Conservation (phyloP, 2,113 vertebrate species). For the Trochalopteron elliotii region DNA sequence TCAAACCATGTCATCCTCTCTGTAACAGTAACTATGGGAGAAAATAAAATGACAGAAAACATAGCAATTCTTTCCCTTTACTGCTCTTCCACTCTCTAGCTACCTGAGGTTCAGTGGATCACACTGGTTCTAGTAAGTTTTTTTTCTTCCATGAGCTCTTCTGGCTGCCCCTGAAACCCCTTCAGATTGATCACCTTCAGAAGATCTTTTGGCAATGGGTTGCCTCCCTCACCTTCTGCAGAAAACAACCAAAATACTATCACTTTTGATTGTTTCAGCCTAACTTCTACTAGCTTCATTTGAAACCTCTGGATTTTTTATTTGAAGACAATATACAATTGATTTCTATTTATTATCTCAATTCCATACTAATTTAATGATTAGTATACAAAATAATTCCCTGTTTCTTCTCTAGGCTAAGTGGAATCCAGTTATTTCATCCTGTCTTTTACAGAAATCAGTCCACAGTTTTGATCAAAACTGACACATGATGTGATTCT, state of each 20-base stretch:
- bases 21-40: background rate
- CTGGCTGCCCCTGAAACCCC: background rate
- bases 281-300: background rate
- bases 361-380: background rate
- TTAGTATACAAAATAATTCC: background rate
- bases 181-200: background rate
- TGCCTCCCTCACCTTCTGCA: background rate
- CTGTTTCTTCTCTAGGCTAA: background rate
- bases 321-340: background rate
- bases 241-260: background rate
- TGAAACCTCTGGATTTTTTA: background rate
- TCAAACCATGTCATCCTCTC: background rate
- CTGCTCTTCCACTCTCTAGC: background rate
- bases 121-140: background rate
- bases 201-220: background rate
- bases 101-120: background rate
- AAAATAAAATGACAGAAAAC: background rate
- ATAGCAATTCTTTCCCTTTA: background rate
- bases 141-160: background rate
- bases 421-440: background rate
- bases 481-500: accelerated
- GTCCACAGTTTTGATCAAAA: background rate
- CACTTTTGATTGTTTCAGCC: background rate
- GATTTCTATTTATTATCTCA: background rate
- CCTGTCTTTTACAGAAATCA: accelerated